Conservation (phyloP, 1,140 invertebrate species). For the Tachypleus tridentatus region DNA sequence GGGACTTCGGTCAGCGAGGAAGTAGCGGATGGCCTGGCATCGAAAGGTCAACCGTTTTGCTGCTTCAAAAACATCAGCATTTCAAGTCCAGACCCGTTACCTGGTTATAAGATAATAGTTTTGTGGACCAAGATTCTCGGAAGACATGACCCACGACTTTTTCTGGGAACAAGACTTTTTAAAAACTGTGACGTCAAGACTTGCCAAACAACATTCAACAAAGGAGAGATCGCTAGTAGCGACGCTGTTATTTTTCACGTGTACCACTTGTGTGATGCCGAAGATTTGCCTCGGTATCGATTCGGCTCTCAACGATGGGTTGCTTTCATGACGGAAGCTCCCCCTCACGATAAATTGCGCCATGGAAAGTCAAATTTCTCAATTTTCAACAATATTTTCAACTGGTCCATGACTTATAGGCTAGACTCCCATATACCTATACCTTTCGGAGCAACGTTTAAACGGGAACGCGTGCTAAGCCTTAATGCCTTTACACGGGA, state of each 20-base stretch:
- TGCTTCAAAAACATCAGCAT: too few species aligned
- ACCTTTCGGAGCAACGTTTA: slow-evolving; percentile 9
- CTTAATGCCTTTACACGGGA: background rate
- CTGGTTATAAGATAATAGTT: too few species aligned
- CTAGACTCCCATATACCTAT: slow-evolving; percentile 30
- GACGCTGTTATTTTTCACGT: slow-evolving; percentile 25
- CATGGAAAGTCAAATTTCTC: slow-evolving; percentile 25
- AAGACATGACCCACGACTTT: too few species aligned
- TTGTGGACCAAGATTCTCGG: too few species aligned
- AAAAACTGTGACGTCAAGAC: too few species aligned
- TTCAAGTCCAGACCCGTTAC: too few species aligned
- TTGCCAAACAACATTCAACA: too few species aligned
- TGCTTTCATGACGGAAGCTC: slow-evolving; percentile 48
- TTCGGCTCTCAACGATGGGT: slow-evolving; percentile 43
- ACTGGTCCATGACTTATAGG: slow-evolving; percentile 40
- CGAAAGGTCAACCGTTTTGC: too few species aligned
- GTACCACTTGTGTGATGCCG: slow-evolving; percentile 19
- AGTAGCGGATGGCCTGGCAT: too few species aligned
- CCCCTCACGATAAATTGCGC: slow-evolving; percentile 24
- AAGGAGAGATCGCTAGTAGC: background rate
- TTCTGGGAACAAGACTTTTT: too few species aligned
- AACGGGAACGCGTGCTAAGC: slow-evolving; percentile 19
- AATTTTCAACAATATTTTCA: slow-evolving; percentile 28
- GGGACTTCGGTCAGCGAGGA: too few species aligned
- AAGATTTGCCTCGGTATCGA: slow-evolving; percentile 31